Evolutionary conservation across 2,113 vertebrate genomes (phyloP).

Genomic region (Cranoglanis bouderius): DNA sequence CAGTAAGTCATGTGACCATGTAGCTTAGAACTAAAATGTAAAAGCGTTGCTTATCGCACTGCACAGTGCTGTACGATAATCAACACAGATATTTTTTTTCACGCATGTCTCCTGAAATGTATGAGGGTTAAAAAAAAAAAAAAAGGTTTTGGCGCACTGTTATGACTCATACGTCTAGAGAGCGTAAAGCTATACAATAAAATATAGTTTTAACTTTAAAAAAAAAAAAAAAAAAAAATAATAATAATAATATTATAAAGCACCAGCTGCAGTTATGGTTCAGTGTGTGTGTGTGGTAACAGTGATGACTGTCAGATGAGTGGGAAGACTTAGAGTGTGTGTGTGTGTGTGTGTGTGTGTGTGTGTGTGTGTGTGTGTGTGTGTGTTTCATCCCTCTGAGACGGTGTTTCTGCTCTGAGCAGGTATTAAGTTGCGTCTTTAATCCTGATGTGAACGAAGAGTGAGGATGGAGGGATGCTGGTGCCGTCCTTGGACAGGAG

Average conservation of each 20-base stretch:
- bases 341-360: slow-evolving; percentile 17
- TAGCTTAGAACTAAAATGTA: not conserved
- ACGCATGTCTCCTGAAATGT: not conserved
- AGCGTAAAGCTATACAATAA: not conserved
- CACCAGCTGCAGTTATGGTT: not conserved
- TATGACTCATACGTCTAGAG: not conserved
- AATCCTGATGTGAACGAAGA: slow-evolving; percentile 85
- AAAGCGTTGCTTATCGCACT: not conserved
- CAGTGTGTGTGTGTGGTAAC: not conserved
- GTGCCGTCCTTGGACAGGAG: slow-evolving; percentile 91
- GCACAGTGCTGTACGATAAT: not conserved
- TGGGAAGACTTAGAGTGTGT: slow-evolving; percentile 9
- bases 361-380: slow-evolving; percentile 15
- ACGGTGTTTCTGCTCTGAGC: not conserved
- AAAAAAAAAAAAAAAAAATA: not conserved
- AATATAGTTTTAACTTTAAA: not conserved
- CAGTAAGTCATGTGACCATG: not conserved
- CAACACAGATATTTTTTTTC: not conserved
- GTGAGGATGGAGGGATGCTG: slow-evolving; percentile 83
- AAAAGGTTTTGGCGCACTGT: slow-evolving; percentile 14
- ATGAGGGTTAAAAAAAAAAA: not conserved
- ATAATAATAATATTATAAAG: not conserved
- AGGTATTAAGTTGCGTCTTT: slow-evolving; percentile 52
- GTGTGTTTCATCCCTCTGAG: not conserved
- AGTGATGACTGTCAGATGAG: not conserved